phyloP scores from a whole-genome alignment of 2,797 vertebrate genomes.

The Sternotherus odoratus region DNA sequence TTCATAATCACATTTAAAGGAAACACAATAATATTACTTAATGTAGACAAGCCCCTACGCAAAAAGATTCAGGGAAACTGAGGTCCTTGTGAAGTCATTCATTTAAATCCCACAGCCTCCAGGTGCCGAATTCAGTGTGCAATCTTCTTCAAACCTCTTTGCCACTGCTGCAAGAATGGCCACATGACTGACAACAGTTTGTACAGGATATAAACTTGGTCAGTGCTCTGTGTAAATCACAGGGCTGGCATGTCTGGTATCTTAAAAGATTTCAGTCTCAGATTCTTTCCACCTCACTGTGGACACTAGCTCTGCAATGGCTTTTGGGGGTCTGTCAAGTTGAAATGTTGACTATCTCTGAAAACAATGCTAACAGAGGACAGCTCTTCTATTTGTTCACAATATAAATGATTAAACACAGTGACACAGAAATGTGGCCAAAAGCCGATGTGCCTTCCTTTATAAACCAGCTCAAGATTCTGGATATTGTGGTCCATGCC shows the following conservation, averaged over 20 bases:
- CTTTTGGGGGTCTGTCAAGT: neutral
- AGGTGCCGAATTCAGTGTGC: too few relatives aligned
- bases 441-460: neutral
- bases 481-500: neutral
- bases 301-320: neutral
- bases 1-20: too few relatives aligned
- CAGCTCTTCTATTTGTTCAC: neutral
- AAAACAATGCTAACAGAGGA: neutral
- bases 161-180: too few relatives aligned
- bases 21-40: too few relatives aligned
- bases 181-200: too few relatives aligned
- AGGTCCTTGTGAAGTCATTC: too few relatives aligned
- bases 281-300: neutral
- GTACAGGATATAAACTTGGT: too few relatives aligned
- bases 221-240: too few relatives aligned
- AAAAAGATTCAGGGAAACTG: too few relatives aligned
- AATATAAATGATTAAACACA: neutral
- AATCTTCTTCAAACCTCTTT: too few relatives aligned
- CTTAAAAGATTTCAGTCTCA: neutral
- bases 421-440: neutral
- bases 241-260: neutral
- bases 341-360: neutral
- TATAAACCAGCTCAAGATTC: neutral
- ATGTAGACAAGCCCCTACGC: too few relatives aligned
- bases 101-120: too few relatives aligned